Evolutionary conservation across 1,140 invertebrate species (phyloP).

Genomic region (Lerema accius): DNA sequence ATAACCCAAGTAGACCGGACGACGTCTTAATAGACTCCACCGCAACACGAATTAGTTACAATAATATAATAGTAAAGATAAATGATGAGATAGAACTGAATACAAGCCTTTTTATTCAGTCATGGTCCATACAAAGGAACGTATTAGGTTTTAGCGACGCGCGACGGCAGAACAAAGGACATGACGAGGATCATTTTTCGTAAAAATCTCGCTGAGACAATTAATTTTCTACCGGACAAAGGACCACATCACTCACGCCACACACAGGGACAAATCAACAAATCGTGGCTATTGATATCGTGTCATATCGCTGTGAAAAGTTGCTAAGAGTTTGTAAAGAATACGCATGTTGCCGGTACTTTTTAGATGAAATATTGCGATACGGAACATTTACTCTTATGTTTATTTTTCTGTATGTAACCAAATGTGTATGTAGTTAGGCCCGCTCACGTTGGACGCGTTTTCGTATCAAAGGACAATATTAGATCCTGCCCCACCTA

Average conservation of each 20-base stretch:
- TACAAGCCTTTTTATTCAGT: not conserved
- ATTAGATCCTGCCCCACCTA: no score
- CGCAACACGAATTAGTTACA: not conserved
- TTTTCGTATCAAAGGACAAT: no score
- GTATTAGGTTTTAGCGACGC: conserved; percentile 4
- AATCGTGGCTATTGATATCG: conserved; percentile 11
- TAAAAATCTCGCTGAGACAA: conserved; percentile 10
- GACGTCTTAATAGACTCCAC: not conserved
- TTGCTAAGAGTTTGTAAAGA: not conserved
- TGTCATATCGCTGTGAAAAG: not conserved
- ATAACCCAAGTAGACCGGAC: not conserved
- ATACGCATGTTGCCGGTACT: not conserved
- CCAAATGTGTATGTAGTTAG: no score
- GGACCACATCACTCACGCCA: conserved; percentile 5
- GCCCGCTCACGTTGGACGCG: no score
- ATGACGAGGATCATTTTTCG: conserved; percentile 20
- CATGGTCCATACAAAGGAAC: not conserved
- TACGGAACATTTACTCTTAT: no score
- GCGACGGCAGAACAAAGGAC: conserved; percentile 12
- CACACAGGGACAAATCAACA: conserved; percentile 17
- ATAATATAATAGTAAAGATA: not conserved
- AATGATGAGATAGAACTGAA: conserved; percentile 1
- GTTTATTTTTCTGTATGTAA: no score
- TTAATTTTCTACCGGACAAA: conserved; percentile 14
- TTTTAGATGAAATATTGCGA: no score